These are phyloP conservation scores for Euschistus heros DNA, from an alignment of 1,140 invertebrate species.

Conservation along the genomic window DNA sequence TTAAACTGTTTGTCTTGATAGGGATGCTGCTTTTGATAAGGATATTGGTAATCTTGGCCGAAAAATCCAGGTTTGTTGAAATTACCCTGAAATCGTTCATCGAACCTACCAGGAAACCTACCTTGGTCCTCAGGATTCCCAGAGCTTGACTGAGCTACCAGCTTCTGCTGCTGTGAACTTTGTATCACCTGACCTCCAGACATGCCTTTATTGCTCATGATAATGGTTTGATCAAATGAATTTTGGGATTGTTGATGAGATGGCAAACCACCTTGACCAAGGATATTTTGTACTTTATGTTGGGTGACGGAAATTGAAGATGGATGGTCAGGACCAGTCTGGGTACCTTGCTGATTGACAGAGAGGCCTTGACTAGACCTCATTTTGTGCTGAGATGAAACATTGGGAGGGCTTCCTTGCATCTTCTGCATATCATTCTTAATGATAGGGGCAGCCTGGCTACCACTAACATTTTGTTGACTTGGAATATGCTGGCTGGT, in stretches of 20 bases:
- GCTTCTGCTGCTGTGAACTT: not conserved
- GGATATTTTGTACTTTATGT: not conserved
- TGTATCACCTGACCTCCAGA: constrained; percentile 1
- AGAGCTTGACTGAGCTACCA: not conserved
- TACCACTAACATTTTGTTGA: not conserved
- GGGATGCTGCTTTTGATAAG: not conserved
- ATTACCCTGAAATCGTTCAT: constrained; percentile 1
- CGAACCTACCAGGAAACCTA: not conserved
- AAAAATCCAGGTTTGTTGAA: not conserved
- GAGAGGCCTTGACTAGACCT: not conserved
- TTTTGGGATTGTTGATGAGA: not conserved
- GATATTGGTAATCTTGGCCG: not conserved
- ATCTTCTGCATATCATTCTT: constrained; percentile 5
- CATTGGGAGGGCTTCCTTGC: not conserved
- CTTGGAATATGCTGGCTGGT: not conserved
- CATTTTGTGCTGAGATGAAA: not conserved
- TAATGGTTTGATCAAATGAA: constrained; percentile 1
- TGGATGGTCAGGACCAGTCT: not conserved
- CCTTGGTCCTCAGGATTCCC: not conserved
- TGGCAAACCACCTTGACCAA: not conserved
- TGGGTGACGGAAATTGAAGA: not conserved
- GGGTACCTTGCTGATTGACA: not conserved
- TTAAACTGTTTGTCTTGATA: constrained; percentile 7
- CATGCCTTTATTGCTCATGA: constrained; percentile 7
- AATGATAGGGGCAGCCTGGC: too few species aligned